A percentile compares a stretch with the other conserved stretches of the same genome.
Conservation (phyloP, 2,113 vertebrate genomes). For the Microtus montanus region DNA sequence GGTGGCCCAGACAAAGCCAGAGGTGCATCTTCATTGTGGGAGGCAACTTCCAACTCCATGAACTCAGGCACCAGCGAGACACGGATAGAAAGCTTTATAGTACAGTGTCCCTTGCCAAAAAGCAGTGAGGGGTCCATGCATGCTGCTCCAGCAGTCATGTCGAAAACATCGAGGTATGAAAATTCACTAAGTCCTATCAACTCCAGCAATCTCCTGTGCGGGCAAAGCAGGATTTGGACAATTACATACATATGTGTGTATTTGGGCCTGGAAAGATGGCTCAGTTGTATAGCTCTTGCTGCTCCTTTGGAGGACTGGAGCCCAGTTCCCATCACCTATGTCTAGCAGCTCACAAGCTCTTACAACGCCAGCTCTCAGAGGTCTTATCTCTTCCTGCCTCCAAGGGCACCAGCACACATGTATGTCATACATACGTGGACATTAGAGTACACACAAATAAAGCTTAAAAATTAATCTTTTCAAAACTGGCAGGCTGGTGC, state of each 20-base stretch:
- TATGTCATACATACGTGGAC: not conserved
- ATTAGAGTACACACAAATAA: not conserved
- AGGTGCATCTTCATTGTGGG: not conserved
- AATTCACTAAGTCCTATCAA: not conserved
- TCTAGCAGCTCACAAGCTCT: not conserved
- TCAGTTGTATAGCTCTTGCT: not conserved
- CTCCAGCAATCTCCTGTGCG: not conserved
- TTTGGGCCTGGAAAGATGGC: not conserved
- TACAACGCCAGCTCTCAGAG: not conserved
- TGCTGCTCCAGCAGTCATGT: accelerated
- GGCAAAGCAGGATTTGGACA: not conserved
- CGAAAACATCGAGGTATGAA: not conserved
- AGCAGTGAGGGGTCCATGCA: not conserved
- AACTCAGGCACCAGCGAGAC: not conserved
- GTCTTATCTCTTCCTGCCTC: not conserved
- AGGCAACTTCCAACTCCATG: not conserved
- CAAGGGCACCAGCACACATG: not conserved
- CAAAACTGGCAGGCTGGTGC: not conserved
- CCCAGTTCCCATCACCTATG: not conserved
- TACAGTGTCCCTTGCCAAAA: not conserved
- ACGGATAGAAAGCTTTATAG: not conserved
- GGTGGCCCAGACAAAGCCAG: not conserved
- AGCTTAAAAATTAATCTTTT: not conserved
- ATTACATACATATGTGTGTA: not conserved
- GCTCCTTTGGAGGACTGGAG: not conserved